phyloP scores from a whole-genome alignment of 2,888 invertebrate species.

The Phania funesta region DNA sequence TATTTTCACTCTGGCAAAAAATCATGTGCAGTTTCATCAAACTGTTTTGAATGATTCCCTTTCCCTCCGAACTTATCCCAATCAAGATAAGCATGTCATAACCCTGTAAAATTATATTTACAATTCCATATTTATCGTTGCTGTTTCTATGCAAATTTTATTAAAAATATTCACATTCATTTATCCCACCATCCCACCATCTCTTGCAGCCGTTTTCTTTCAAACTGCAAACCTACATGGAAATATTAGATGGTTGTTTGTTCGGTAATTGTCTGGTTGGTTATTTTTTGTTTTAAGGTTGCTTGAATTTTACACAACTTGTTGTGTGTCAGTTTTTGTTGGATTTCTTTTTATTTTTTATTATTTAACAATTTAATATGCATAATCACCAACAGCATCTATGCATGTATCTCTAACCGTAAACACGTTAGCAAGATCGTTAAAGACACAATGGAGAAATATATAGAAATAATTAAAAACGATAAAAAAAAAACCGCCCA shows the following conservation, averaged over 20 bases:
- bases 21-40: not conserved
- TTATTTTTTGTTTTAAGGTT: not conserved
- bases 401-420: not conserved
- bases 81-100: conserved; percentile 36
- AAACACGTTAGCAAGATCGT: not conserved
- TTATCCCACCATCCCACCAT: not conserved
- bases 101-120: conserved; percentile 25
- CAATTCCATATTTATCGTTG: not conserved
- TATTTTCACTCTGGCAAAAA: not conserved
- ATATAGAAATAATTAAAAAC: no score
- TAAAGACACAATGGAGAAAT: conserved; percentile 1
- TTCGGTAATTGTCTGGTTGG: conserved; percentile 11
- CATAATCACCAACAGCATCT: conserved; percentile 33
- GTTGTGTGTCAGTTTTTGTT: not conserved
- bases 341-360: not conserved
- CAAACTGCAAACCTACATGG: conserved; percentile 14
- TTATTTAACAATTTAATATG: conserved; percentile 44
- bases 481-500: no score
- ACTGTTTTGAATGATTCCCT: not conserved
- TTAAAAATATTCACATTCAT: not conserved
- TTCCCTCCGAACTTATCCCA: not conserved
- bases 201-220: not conserved
- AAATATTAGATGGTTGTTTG: conserved; percentile 5
- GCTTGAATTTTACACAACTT: not conserved
- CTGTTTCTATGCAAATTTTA: conserved; percentile 33